These are phyloP conservation scores for Mus musculus DNA, from an alignment of 2,113 vertebrate genomes.

Conservation along the genomic window GRCm39 chr15:28259501-28260000, in stretches of 20 bases:
- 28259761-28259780: not conserved
- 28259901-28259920: not conserved
- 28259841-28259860: not conserved
- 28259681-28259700: too few relatives aligned
- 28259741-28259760: not conserved
- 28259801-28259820: not conserved
- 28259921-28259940: not conserved
- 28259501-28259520: too few relatives aligned
- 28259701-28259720: not conserved
- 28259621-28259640: not conserved
- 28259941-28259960: not conserved
- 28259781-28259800: not conserved
- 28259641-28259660: constrained; percentile 27
- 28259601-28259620: not conserved
- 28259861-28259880: not conserved
- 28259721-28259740: not conserved
- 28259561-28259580: not conserved
- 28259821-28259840: too few relatives aligned
- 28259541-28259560: constrained; percentile 48
- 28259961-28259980: not conserved
- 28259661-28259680: not conserved
- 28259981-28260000: not conserved
- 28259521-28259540: too few relatives aligned
- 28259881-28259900: not conserved
- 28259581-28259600: not conserved